Evolutionary conservation across 2,113 vertebrate genomes (phyloP).

Genomic region (Peromyscus leucopus): DNA sequence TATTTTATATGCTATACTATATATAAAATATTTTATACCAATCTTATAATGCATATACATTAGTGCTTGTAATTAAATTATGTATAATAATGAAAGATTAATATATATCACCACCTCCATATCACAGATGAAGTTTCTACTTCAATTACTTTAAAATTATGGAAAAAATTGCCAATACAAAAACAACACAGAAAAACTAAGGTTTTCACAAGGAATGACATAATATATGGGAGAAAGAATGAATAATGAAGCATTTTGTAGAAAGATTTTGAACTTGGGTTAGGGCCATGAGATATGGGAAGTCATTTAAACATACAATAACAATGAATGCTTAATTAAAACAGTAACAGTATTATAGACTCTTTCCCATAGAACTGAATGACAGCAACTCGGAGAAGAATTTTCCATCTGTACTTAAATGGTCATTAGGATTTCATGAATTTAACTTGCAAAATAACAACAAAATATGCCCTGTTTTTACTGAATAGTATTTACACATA

Average conservation of each 20-base stretch:
- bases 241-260: constrained; percentile 67
- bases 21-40: background rate
- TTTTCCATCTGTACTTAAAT: background rate
- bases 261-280: constrained; percentile 62
- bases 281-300: constrained; percentile 73
- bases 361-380: background rate
- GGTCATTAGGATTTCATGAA: background rate
- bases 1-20: background rate
- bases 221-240: constrained; percentile 69
- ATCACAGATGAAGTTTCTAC: background rate
- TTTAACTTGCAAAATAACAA: constrained; percentile 20
- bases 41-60: background rate
- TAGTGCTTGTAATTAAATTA: background rate
- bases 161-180: constrained; percentile 14
- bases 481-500: background rate
- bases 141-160: constrained; percentile 39
- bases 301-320: constrained; percentile 67
- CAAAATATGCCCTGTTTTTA: background rate
- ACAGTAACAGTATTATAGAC: background rate
- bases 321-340: constrained; percentile 44
- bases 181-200: constrained; percentile 64
- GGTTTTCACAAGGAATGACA: constrained; percentile 69
- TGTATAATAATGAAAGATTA: background rate
- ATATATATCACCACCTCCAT: background rate
- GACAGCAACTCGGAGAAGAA: constrained; percentile 28